Base-by-base conservation (phyloP, 2,888 invertebrate genomes). In the Hymenopus coronatus region DNA sequence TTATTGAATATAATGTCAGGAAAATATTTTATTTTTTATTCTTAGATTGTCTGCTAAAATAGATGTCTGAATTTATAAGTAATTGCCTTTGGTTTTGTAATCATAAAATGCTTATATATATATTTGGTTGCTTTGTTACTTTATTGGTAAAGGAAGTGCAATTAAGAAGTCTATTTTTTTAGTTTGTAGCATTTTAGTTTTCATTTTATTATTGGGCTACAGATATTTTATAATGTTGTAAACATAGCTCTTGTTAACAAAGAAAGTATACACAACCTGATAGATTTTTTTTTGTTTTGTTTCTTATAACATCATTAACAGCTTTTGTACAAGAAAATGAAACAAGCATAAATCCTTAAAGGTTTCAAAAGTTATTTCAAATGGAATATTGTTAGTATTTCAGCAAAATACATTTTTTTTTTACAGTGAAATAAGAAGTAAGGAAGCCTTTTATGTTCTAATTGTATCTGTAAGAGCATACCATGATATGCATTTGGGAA, bases 211-310 rank as follows among this genome's bases (percentile, higher is more conserved):
- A 15, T 27, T 40, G 82, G 33, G 83, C 46, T 88, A 88, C n/a
- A 85, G 85, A 30, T n/a, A n/a, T 85, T 46, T 25, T 87, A 92
- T 90, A 70, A 70, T 70, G 25, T 3, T 70, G 54, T 70, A 70
- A 70, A 70, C 54, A 70, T 70, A 70, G 20, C 54, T 70, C 54
- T 70, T 70, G 25, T 15, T 20, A 70, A 70, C 54, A 70, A 70
- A 70, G 20, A 70, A 70, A 6, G 8, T 25, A 70, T 70, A 70
- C 54, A 70, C 54, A 15, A 70, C 54, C 54, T 70, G 54, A 20
- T 70, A 70, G 54, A 70, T 54, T 3, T 54, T 54, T 14, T 54
- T 54, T 54, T 54, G 33, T 54, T 54, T 54, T 54, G 33, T 33
- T 12, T 40, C 12, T 20, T 70, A 20, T 70, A 70, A 70, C 54